Evolutionary conservation across 2,797 vertebrate species (phyloP), one percentile per base, ranked within the genome.

Genomic region (Coregonus sp.): DNA sequence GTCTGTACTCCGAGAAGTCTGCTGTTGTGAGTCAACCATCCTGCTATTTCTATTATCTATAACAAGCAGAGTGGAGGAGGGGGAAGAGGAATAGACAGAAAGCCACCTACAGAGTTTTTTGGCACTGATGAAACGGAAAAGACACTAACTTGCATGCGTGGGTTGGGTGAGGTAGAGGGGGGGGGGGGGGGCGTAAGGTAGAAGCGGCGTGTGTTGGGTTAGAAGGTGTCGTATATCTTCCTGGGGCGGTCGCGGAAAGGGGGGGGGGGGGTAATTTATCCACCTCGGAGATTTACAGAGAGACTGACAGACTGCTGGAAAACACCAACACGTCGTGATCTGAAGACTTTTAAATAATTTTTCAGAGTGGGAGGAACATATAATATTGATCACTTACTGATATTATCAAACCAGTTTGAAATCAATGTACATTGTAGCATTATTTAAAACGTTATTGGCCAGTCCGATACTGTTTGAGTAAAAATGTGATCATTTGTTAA

Each of bases 1-100:
- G 78, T 80, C 7, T 35, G 51, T 25, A 20, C 54, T 52, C n/a
- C 1, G 9, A 63, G 15, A 20, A 61, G 18, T 63, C 25, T 29
- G 72, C 70, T 63, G 71, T 47, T 47, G 40, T 86, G 85, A 90
- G 78, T 90, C 78, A 89, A 81, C 80, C 59, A 63, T 73, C 25
- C 0, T 14, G 70, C 81, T 85, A 84, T 89, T 88, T 82, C 70
- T 73, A 56, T 65, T 33, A 59, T 66, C 31, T 47, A 47, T 69
- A 82, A 87, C 78, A 81, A 86, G 83, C 81, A 71, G 16, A 0
- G 29, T 52, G 73, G 70, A 70, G 74, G 40, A 47, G 40, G 2
- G 9, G 40, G 40, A 7, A 9, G 40, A 47, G 40, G 40, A 68
- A 80, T 85, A 70, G 83, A 81, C 87, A 63, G 25, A 61, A 47